A percentile compares a stretch with the other conserved stretches of the same genome.
These are phyloP conservation scores for Typhlichthys eigenmanni DNA, from an alignment of 2,797 vertebrate genomes.

Conservation along the genomic window DNA sequence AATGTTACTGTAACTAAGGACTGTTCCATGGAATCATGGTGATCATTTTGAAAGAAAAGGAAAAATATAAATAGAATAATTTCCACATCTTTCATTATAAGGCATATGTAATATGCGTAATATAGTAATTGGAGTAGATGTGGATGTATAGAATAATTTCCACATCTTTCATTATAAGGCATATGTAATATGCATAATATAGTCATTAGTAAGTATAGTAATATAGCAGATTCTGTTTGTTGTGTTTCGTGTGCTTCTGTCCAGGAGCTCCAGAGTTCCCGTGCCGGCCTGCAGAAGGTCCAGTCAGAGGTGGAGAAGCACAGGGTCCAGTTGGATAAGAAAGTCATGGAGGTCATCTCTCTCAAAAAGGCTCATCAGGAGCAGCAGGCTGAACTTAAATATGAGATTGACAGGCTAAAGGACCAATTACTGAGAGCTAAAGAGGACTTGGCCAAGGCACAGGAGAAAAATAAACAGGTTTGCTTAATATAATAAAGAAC, in stretches of 20 bases:
- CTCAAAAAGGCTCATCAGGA: conserved; percentile 76
- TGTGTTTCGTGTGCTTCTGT: conserved; percentile 8
- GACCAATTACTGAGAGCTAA: conserved; percentile 76
- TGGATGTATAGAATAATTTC: no score
- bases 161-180: neutral
- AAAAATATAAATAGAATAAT: no score
- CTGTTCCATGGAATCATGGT: no score
- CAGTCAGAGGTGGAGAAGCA: conserved; percentile 71
- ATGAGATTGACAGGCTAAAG: conserved; percentile 81
- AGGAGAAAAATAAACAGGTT: conserved; percentile 84
- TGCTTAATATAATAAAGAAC: conserved; percentile 14
- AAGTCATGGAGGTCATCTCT: conserved; percentile 80
- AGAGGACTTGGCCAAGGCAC: conserved; percentile 77
- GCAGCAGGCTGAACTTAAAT: conserved; percentile 76
- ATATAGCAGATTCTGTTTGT: neutral
- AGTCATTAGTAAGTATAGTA: no score
- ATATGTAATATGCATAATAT: neutral
- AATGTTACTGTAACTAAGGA: no score
- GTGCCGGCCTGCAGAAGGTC: conserved; percentile 73
- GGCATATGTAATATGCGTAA: neutral
- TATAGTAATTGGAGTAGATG: no score
- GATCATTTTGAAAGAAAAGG: no score
- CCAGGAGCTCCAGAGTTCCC: conserved; percentile 80
- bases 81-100: neutral
- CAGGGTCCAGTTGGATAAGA: conserved; percentile 72